phyloP scores from a whole-genome alignment of 2,797 vertebrate species.

The Muraenolepis orangiensis region DNA sequence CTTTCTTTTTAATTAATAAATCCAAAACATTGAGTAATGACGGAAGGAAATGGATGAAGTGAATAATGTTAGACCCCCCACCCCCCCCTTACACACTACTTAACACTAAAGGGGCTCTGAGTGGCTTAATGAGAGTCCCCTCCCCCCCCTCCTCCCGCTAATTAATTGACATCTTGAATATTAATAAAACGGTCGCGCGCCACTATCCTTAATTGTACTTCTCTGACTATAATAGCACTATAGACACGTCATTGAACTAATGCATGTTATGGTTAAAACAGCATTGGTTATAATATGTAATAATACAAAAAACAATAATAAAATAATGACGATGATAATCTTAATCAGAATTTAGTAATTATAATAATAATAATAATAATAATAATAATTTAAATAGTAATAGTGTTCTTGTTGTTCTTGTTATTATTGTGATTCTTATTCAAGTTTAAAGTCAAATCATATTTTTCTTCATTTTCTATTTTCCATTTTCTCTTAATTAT shows the following conservation, averaged over 20 bases:
- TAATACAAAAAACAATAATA: constrained; percentile 34
- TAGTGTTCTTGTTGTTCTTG: not conserved
- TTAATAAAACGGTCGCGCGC: constrained; percentile 80
- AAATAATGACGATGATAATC: constrained; percentile 5
- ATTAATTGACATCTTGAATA: constrained; percentile 93
- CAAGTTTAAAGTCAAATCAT: not conserved
- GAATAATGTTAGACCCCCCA: constrained; percentile 3
- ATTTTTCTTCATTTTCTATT: not conserved
- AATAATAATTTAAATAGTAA: not conserved
- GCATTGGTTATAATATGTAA: constrained; percentile 4
- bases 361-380: not conserved
- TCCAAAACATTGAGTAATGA: constrained; percentile 7
- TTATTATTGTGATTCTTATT: no score
- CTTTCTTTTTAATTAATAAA: constrained; percentile 16
- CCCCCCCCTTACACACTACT: constrained; percentile 64
- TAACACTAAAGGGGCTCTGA: constrained; percentile 83
- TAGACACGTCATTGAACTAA: constrained; percentile 73
- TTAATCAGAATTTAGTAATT: no score
- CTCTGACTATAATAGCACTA: constrained; percentile 76
- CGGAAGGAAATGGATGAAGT: constrained; percentile 17
- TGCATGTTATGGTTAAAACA: constrained; percentile 64
- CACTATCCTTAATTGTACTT: constrained; percentile 83
- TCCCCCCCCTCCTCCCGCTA: constrained; percentile 76
- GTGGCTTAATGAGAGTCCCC: constrained; percentile 81
- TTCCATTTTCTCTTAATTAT: not conserved